Evolutionary conservation across 2,888 invertebrate genomes (phyloP).

Genomic region (Petrolisthes manimaculis): DNA sequence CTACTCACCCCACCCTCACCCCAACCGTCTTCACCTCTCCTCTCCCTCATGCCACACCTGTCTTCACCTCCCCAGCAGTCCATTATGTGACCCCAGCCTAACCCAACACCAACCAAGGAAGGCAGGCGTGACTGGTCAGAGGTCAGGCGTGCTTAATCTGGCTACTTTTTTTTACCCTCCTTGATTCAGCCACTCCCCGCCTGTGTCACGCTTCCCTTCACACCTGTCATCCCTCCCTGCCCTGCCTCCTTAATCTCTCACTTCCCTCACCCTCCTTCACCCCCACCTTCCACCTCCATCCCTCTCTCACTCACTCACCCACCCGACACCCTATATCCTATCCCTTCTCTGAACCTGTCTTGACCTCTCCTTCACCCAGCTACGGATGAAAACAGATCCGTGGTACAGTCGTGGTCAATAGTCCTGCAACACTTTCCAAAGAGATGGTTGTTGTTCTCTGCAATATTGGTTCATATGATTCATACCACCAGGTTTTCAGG

Average conservation of each 20-base stretch:
- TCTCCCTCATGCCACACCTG: not conserved
- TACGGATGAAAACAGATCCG: too few species aligned
- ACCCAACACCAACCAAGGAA: too few species aligned
- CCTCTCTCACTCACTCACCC: not conserved
- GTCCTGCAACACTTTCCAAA: too few species aligned
- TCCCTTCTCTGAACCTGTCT: not conserved
- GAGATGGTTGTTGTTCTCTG: too few species aligned
- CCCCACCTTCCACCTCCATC: not conserved
- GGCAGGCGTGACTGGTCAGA: too few species aligned
- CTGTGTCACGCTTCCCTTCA: not conserved
- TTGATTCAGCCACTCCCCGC: not conserved
- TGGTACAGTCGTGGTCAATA: too few species aligned
- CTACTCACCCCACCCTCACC: too few species aligned
- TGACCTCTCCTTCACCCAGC: not conserved
- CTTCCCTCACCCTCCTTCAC: not conserved
- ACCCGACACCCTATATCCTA: not conserved
- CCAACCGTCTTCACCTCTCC: constrained; percentile 3
- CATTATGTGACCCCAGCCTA: too few species aligned
- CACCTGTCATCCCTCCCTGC: not conserved
- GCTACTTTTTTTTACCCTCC: not conserved
- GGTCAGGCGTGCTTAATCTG: constrained; percentile 9
- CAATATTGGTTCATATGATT: too few species aligned
- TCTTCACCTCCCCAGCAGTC: not conserved
- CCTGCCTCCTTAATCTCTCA: not conserved
- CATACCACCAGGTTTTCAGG: too few species aligned